These are phyloP conservation scores for Callyntrura guangdongensis DNA, from an alignment of 2,888 invertebrate species.

Conservation along the genomic window DNA sequence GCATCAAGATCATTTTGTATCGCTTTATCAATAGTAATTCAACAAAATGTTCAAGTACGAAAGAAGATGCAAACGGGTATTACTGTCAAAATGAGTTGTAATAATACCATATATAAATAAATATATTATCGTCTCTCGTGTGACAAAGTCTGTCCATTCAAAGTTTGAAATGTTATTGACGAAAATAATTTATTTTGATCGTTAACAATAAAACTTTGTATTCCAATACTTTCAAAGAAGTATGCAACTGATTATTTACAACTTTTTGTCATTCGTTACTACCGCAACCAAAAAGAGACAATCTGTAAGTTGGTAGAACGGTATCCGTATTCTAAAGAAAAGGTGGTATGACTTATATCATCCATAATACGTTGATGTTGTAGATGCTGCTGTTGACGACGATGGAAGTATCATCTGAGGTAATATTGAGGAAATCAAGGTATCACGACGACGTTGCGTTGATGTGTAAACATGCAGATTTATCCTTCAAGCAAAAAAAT, in stretches of 20 bases:
- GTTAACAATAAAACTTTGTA: not conserved
- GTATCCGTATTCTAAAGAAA: not conserved
- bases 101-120: no score
- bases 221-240: not conserved
- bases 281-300: not conserved
- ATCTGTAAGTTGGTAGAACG: not conserved
- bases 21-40: no score
- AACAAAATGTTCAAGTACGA: not conserved
- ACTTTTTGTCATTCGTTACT: not conserved
- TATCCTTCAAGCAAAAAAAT: constrained; percentile 65
- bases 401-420: constrained; percentile 52
- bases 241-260: not conserved
- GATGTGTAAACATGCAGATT: constrained; percentile 51
- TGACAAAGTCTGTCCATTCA: not conserved
- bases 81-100: no score
- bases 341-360: no score
- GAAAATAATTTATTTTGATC: not conserved
- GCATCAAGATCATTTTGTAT: not conserved
- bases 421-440: constrained; percentile 73
- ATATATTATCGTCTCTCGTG: not conserved
- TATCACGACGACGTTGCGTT: constrained; percentile 28
- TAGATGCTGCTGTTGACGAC: not conserved
- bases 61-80: not conserved
- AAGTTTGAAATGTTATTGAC: constrained; percentile 2
- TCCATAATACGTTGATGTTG: no score